Percentiles rank a stretch among this genome's conserved stretches.
Conservation (phyloP, 2,797 vertebrate species). For the Sebastes goodei region DNA sequence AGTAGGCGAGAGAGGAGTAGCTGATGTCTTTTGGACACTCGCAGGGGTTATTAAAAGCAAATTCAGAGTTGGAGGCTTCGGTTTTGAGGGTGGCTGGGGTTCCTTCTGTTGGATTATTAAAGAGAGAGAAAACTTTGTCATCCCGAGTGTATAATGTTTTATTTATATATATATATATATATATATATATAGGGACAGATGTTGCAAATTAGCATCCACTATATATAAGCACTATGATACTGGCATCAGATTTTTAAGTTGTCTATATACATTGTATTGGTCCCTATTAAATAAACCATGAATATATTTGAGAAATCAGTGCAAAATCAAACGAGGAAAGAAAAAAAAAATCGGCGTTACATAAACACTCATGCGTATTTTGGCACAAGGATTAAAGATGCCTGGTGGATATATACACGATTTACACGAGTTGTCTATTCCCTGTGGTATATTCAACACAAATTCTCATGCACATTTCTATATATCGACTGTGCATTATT, state of each 20-base stretch:
- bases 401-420: not conserved
- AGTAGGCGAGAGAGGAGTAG: slow-evolving; percentile 92
- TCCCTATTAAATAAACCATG: no score
- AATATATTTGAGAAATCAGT: not conserved
- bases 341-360: slow-evolving; percentile 65
- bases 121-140: slow-evolving; percentile 70
- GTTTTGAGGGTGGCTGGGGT: slow-evolving; percentile 84
- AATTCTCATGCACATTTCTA: slow-evolving; percentile 25
- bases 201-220: no score
- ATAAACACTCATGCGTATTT: slow-evolving; percentile 72
- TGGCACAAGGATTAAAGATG: slow-evolving; percentile 25
- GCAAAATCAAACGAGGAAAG: slow-evolving; percentile 37
- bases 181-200: no score
- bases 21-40: slow-evolving; percentile 82
- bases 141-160: slow-evolving; percentile 2
- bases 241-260: no score
- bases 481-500: slow-evolving; percentile 32
- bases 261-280: no score
- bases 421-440: not conserved
- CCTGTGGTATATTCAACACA: not conserved
- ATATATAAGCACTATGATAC: no score
- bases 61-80: slow-evolving; percentile 85
- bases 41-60: slow-evolving; percentile 85
- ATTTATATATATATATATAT: no score
- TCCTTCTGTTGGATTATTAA: slow-evolving; percentile 76